phyloP scores from a whole-genome alignment of 2,113 vertebrate genomes.

The Guaruba guarouba region DNA sequence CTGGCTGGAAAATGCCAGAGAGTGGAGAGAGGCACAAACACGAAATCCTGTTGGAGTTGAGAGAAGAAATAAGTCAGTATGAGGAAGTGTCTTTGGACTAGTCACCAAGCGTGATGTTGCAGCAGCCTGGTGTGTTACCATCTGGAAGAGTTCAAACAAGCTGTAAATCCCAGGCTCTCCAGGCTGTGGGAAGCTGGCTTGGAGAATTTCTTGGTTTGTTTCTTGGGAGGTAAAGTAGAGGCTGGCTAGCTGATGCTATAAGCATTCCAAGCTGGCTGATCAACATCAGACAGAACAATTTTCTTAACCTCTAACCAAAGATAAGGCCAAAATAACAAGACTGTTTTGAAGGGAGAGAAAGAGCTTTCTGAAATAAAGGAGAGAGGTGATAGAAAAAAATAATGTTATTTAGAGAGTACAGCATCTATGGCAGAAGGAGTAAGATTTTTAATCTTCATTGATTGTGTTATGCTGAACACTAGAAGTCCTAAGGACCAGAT shows the following conservation, averaged over 20 bases:
- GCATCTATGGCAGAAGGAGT: neutral
- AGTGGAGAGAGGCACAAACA: neutral
- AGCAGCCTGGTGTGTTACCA: slow-evolving; percentile 32
- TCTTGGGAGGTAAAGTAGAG: slow-evolving; percentile 50
- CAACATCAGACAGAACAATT: slow-evolving; percentile 44
- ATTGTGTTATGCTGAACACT: neutral
- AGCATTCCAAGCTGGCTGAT: slow-evolving; percentile 63
- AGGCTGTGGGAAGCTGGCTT: slow-evolving; percentile 49
- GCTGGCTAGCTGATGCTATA: slow-evolving; percentile 44
- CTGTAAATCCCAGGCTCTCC: slow-evolving; percentile 50
- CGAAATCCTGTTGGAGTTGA: slow-evolving; percentile 1
- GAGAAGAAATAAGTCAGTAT: slow-evolving; percentile 62
- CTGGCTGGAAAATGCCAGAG: neutral
- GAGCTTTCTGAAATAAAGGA: neutral
- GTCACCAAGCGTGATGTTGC: slow-evolving; percentile 9
- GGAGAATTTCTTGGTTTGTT: slow-evolving; percentile 71
- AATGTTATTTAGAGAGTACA: neutral
- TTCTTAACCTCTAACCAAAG: slow-evolving; percentile 62
- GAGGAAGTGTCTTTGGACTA: slow-evolving; percentile 59
- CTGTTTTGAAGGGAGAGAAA: neutral
- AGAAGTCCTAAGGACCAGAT: neutral
- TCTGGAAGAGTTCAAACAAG: slow-evolving; percentile 63
- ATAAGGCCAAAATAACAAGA: neutral
- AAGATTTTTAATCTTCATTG: neutral
- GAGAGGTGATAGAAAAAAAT: neutral